A percentile compares a stretch with the other conserved stretches of the same genome.
These are phyloP conservation scores for Boloria selene DNA, from an alignment of 2,888 invertebrate species.

Conservation along the genomic window DNA sequence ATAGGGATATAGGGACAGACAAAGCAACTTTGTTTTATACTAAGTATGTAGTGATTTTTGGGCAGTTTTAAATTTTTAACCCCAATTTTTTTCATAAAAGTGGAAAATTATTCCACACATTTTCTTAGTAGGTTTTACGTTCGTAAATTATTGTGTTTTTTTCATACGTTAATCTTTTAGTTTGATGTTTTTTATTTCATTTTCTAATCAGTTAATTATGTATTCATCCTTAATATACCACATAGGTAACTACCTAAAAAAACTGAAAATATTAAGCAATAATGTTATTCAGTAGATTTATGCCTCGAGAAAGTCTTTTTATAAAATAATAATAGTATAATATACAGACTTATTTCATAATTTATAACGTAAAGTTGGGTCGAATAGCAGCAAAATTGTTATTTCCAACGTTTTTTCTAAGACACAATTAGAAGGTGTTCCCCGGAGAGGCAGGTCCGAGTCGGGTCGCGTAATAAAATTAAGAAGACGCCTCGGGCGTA, in stretches of 20 bases:
- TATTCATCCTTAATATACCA: too few species aligned
- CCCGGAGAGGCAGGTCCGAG: constrained; percentile 57
- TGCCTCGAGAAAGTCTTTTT: not conserved
- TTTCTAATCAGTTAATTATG: too few species aligned
- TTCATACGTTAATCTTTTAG: too few species aligned
- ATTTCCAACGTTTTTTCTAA: constrained; percentile 68
- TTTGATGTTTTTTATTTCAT: too few species aligned
- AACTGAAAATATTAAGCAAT: not conserved
- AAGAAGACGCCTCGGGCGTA: constrained; percentile 72
- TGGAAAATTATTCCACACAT: too few species aligned
- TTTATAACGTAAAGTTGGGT: constrained; percentile 19
- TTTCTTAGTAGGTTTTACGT: too few species aligned
- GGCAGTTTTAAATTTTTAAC: too few species aligned
- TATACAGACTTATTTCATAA: constrained; percentile 7
- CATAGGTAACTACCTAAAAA: not conserved
- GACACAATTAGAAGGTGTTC: constrained; percentile 79
- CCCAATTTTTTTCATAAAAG: too few species aligned
- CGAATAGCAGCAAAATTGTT: constrained; percentile 59
- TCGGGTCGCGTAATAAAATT: constrained; percentile 79
- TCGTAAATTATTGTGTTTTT: too few species aligned
- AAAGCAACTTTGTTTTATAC: too few species aligned
- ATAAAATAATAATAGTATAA: constrained; percentile 8
- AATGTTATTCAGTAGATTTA: not conserved
- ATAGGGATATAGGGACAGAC: too few species aligned
- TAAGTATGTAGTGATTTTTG: too few species aligned